phyloP scores from a whole-genome alignment of 2,888 invertebrate genomes.

The Heterodera filipjevi region DNA sequence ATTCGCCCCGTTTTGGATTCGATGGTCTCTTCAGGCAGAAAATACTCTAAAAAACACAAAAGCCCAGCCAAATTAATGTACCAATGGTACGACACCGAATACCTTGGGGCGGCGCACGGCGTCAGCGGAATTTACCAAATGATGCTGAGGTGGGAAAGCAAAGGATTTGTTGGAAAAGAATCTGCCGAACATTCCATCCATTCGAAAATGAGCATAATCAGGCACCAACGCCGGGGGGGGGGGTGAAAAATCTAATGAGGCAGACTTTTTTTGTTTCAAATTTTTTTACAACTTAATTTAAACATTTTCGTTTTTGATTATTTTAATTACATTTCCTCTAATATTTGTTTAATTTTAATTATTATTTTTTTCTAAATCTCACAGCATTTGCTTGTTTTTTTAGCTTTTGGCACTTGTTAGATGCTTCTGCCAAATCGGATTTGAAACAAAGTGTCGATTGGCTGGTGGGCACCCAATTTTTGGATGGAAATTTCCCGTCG shows the following conservation, averaged over 20 bases:
- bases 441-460: constrained; percentile 38
- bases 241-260: no score
- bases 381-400: no score
- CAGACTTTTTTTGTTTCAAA: no score
- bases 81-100: constrained; percentile 83
- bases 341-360: no score
- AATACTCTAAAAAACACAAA: constrained; percentile 74
- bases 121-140: constrained; percentile 82
- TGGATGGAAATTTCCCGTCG: constrained; percentile 46
- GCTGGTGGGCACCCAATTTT: constrained; percentile 40
- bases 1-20: constrained; percentile 75
- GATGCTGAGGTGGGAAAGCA: constrained; percentile 72
- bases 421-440: constrained; percentile 30
- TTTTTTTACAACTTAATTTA: no score
- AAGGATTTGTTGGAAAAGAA: background rate
- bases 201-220: no score
- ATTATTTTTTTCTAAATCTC: no score
- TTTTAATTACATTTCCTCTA: no score
- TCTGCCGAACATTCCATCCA: no score
- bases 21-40: constrained; percentile 76
- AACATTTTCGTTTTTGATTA: constrained; percentile 21
- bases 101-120: constrained; percentile 88
- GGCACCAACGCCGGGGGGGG: no score
- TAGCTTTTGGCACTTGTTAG: constrained; percentile 38
- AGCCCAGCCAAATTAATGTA: constrained; percentile 75